Conservation (phyloP, 2,113 vertebrate genomes). For the Theropithecus gelada region DNA sequence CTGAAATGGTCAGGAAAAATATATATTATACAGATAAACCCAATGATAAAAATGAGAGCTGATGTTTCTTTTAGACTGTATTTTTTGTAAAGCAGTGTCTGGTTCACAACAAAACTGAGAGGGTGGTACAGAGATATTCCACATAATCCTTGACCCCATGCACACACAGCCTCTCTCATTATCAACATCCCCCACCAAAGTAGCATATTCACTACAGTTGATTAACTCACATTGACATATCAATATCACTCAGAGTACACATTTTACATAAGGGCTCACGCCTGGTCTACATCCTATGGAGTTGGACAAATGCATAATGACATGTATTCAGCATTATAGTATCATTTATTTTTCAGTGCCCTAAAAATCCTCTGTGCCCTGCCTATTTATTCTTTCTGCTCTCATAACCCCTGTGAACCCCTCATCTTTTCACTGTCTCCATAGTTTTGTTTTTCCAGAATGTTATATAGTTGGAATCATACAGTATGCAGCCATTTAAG, state of each 20-base stretch:
- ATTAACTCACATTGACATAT: not conserved
- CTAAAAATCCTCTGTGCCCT: not conserved
- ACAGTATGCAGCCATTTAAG: not conserved
- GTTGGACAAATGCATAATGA: not conserved
- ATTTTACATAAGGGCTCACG: not conserved
- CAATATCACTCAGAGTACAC: not conserved
- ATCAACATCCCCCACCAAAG: not conserved
- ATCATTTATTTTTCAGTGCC: not conserved
- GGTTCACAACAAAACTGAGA: not conserved
- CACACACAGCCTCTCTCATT: no score
- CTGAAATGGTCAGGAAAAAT: not conserved
- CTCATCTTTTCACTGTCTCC: not conserved
- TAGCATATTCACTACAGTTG: no score
- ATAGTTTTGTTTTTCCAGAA: not conserved
- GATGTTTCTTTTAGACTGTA: not conserved
- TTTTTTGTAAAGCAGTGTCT: not conserved
- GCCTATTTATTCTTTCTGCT: not conserved
- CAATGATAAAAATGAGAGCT: not conserved
- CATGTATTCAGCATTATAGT: not conserved
- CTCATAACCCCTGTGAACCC: not conserved
- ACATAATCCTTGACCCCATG: no score
- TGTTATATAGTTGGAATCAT: not conserved
- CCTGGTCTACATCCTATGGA: not conserved
- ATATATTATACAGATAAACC: not conserved
- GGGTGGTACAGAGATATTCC: not conserved